phyloP scores from a whole-genome alignment of 1,140 invertebrate species.

The Rhopalosiphum maidis region DNA sequence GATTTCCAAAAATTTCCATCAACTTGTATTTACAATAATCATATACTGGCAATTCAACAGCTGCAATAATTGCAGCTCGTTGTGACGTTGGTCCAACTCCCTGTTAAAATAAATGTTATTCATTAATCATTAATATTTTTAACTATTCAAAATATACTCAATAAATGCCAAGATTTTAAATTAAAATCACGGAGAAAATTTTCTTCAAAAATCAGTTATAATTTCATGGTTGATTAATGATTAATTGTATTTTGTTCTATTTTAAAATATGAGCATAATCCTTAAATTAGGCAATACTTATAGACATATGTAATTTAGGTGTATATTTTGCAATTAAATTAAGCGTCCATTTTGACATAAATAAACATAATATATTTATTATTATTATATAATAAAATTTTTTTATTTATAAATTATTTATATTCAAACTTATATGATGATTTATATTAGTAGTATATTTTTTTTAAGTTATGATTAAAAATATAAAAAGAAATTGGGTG shows the following conservation, averaged over 20 bases:
- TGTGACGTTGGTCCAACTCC: slow-evolving; percentile 91
- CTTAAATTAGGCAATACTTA: neutral
- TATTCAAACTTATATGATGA: no score
- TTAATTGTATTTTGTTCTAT: neutral
- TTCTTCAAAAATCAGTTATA: neutral
- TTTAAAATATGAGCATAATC: neutral
- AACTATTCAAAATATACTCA: neutral
- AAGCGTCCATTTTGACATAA: neutral
- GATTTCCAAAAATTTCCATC: slow-evolving; percentile 76
- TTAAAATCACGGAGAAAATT: neutral
- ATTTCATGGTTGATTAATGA: neutral
- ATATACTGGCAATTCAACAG: slow-evolving; percentile 92
- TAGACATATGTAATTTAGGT: neutral
- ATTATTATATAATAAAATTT: no score
- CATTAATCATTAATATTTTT: neutral
- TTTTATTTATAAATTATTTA: no score
- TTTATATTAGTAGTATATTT: no score
- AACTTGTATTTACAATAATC: slow-evolving; percentile 87
- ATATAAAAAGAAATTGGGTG: no score
- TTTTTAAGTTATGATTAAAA: no score
- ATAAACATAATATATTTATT: no score
- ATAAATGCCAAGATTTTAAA: neutral
- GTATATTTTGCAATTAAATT: neutral
- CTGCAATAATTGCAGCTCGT: slow-evolving; percentile 88
- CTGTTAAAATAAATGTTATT: slow-evolving; percentile 64